Evolutionary conservation across 2,113 vertebrate genomes (phyloP), one percentile per base, ranked within the genome.

Genomic region (Poeciliopsis prolifica): DNA sequence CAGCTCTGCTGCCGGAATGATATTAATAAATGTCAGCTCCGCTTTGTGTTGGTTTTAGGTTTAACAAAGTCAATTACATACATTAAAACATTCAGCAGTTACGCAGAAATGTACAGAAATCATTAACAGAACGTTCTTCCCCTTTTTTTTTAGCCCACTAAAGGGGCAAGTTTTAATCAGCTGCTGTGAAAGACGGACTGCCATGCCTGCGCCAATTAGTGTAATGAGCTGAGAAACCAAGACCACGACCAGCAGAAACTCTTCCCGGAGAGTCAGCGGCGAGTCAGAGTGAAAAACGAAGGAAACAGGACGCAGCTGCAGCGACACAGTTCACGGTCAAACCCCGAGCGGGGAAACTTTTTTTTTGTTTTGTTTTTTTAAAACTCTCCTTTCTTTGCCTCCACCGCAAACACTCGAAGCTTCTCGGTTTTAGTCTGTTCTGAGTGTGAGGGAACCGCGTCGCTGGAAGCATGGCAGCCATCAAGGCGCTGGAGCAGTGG

Each of bases 401-500:
- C 65, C 37, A 42, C 30, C 62, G 35, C 17, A 35, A 31, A 9
- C 44, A 9, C 44, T 9, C 15, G 10, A 17, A n/a, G 33, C 51
- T 85, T 79, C 77, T 72, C 1, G 72, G 13, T 75, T 60, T 5
- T 33, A 0, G 22, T 42, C 31, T 6, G 37, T 10, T 0, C 63
- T 17, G 40, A 4, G 24, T 1, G 65, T 3, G 35, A n/a, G 12
- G 48, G 13, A 4, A 31, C 35, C 1, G 70, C 63, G 17, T 33
- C 33, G 3, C 10, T 58, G 30, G 58, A 28, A 73, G 48, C 58
- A 99, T 99, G 98, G 96, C 97, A 8, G 96, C 97, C 80, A 92
- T 97, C 92, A 96, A 95, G 83, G 96, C 97, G 72, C 79, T 99
- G 69, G 96, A 99, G 92, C 95, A 94, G 75, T 99, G 97, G 98